Evolutionary conservation across 2,888 invertebrate species (phyloP).

Genomic region (Diogma glabrata): DNA sequence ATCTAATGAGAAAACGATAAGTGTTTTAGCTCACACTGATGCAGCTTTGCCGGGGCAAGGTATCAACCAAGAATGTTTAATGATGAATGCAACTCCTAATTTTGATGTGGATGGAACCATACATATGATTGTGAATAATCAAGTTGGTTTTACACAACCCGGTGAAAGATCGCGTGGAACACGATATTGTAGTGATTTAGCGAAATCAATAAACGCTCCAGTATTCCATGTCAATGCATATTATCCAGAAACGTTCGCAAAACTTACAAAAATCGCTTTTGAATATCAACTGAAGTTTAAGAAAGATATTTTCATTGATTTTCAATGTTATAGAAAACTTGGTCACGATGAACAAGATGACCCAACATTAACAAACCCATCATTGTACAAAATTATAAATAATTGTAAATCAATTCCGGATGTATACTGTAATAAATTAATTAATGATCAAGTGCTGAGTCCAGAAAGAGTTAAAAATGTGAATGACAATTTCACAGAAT

Average conservation of each 20-base stretch:
- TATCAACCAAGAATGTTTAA: constrained; percentile 83
- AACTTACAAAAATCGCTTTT: constrained; percentile 74
- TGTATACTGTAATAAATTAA: constrained; percentile 55
- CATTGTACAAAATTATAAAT: constrained; percentile 67
- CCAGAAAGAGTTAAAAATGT: constrained; percentile 47
- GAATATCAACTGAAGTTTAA: constrained; percentile 79
- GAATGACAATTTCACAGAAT: constrained; percentile 46
- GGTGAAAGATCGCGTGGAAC: constrained; percentile 66
- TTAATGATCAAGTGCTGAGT: constrained; percentile 47
- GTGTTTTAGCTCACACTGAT: constrained; percentile 78
- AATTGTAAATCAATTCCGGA: constrained; percentile 70
- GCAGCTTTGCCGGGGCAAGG: constrained; percentile 94
- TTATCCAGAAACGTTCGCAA: constrained; percentile 75
- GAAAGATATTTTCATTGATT: constrained; percentile 85
- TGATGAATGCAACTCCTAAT: constrained; percentile 72
- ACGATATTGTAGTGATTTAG: constrained; percentile 79
- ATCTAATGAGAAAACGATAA: constrained; percentile 15
- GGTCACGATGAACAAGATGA: constrained; percentile 98
- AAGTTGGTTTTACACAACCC: constrained; percentile 77
- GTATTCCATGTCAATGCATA: constrained; percentile 94
- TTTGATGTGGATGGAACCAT: constrained; percentile 86
- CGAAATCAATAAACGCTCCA: constrained; percentile 79
- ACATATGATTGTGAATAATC: constrained; percentile 90
- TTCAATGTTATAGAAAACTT: constrained; percentile 86
- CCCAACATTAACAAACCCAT: constrained; percentile 92